Conservation (phyloP, 92 coral and sea anemone species). For the Parazoanthus darwini region DNA sequence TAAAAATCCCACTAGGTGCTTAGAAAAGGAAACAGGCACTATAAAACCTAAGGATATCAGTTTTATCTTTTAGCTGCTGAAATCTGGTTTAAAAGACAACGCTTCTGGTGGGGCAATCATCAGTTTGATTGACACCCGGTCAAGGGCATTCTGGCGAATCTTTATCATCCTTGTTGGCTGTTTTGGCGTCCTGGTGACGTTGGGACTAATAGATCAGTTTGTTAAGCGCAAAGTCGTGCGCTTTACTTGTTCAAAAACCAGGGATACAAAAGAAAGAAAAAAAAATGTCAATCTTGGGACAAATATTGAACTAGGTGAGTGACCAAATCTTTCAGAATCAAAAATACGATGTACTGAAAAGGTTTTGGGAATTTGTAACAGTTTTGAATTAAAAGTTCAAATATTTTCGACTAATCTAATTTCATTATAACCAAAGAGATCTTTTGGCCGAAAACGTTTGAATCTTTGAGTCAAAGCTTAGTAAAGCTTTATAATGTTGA, state of each 20-base stretch:
- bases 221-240: not conserved
- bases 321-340: too few species aligned
- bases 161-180: not conserved
- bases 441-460: too few species aligned
- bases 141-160: not conserved
- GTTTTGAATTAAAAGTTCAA: too few species aligned
- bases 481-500: too few species aligned
- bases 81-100: not conserved
- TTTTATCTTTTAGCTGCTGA: not conserved
- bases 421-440: too few species aligned
- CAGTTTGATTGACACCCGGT: not conserved
- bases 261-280: not conserved
- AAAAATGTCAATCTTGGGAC: not conserved
- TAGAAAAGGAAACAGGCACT: too few species aligned
- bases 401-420: too few species aligned
- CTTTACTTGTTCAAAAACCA: not conserved
- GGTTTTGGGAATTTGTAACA: too few species aligned
- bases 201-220: not conserved
- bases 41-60: too few species aligned
- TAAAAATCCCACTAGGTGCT: too few species aligned
- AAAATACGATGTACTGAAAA: not conserved
- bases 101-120: not conserved
- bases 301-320: not conserved
- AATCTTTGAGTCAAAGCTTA: too few species aligned
- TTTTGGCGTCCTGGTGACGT: not conserved